These are phyloP conservation scores for Aphidoletes aphidimyza DNA, from an alignment of 2,888 invertebrate species.

Conservation along the genomic window DNA sequence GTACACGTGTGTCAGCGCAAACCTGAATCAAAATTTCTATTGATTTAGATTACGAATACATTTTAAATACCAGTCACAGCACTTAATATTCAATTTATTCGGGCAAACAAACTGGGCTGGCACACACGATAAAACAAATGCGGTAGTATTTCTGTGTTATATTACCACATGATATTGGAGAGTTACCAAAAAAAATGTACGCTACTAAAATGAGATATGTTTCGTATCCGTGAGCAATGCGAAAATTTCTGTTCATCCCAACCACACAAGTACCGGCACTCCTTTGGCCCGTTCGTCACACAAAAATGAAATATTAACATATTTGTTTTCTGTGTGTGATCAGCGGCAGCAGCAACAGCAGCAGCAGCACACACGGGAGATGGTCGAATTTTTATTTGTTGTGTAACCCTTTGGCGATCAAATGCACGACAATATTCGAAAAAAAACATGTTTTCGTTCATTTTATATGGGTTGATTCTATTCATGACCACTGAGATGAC, in stretches of 20 bases:
- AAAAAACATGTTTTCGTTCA: conserved; percentile 19
- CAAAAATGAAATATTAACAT: too few species aligned
- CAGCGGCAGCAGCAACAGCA: too few species aligned
- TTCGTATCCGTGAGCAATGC: too few species aligned
- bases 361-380: too few species aligned
- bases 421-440: conserved; percentile 18
- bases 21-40: conserved; percentile 9
- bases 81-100: not conserved
- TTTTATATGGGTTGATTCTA: conserved; percentile 18
- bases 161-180: too few species aligned
- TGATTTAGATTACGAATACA: conserved; percentile 2
- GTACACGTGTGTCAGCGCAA: not conserved
- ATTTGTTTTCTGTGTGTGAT: too few species aligned
- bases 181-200: too few species aligned
- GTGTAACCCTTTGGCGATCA: not conserved
- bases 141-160: too few species aligned
- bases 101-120: not conserved
- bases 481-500: conserved; percentile 3
- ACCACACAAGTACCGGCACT: too few species aligned
- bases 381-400: not conserved
- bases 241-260: too few species aligned
- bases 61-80: not conserved
- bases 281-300: too few species aligned
- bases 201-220: too few species aligned
- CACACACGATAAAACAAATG: not conserved